Base-by-base conservation (phyloP, 2,888 invertebrate species). In the Agapostemon virescens region DNA sequence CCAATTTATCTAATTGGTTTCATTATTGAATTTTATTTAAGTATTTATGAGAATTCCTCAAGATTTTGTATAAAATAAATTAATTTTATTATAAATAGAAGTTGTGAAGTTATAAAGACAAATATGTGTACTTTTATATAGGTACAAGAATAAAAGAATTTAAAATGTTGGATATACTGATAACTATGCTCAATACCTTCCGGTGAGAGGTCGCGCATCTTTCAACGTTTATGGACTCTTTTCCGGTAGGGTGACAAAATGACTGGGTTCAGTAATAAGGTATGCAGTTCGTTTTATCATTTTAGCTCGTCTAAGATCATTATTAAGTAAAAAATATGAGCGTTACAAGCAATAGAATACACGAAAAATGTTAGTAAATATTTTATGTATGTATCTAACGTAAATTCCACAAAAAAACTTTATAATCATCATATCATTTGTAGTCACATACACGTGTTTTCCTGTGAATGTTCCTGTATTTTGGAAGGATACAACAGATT, bases 201-300 rank as follows among this genome's bases (percentile, higher is more conserved):
- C 90, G 90, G 88, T 84, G 83, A 86, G 86, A 85, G 83, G 71
- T 84, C 73, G 73, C 75, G 63, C 72, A 76, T 72, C 84, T 83
- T 79, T 83, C 80, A 75, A 81, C 77, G 71, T 80, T 79, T 69
- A 79, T 84, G 87, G 85, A 79, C 71, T 88, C 90, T 89, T 91
- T 92, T 92, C 91, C 92, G 90, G 90, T 89, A 84, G 82, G 85
- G 80, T 85, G 74, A 80, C 88, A 89, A 88, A 86, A 92, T 92
- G 92, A 92, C 92, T 87, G 92, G 92, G 85, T 92, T 92, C 88
- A 91, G 88, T 87, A 90, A 91, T 87, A 92, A 92, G 92, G 92
- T 92, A 85, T 74, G 90, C 89, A 73, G 36, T 13, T 40, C 36
- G 71, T 88, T 90, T 88, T 71, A 42, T 69, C 74, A 78, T 86